Base-by-base conservation (phyloP, 1,140 invertebrate species). In the Caerostris extrusa region DNA sequence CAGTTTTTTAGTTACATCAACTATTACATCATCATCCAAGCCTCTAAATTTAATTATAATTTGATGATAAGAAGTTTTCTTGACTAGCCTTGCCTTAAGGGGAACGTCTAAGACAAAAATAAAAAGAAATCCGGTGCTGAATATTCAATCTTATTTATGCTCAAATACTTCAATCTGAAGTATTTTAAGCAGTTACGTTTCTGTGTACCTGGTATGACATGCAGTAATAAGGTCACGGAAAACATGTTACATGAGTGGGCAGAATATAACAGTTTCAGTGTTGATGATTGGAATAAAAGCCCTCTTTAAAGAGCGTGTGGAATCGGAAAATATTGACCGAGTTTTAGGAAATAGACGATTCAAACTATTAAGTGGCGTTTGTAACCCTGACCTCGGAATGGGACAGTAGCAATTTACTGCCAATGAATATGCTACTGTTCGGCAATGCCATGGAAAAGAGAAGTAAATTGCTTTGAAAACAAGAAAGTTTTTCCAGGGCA, bases 361-460 rank as follows among this genome's bases (percentile, higher is more conserved):
- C 57, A n/a, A 57, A 19, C 55, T 57, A 14, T 34, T 56, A 4
- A 12, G 14, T 56, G 8, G 34, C 55, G 14, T 56, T 83, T 58
- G 82, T 7, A 83, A 83, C 82, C 82, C 56, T 83, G 82, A 83
- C 53, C 82, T 58, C 56, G 3, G 82, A 56, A 19, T 14, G 34
- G 71, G 10, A 77, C 34, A 77, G 34, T 5, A 50, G 34, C 4
- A 77, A 50, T 50, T 5, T 53, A 77, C 10, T 53, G 14, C 3
- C 10, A 14, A 77, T 77, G 10, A 77, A 77, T 7, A 7, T 19
- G 69, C 71, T 77, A 77, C 50, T 50, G 71, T 50, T 77, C 34
- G 10, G 4, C 1, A 7, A 77, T 7, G 12, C 19, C 5, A 19
- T 19, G 5, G 67, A 7, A 5, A 34, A 5, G 34, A 8, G 8